Conservation (phyloP, 2,113 vertebrate species). For the Amblyornis subalaris region DNA sequence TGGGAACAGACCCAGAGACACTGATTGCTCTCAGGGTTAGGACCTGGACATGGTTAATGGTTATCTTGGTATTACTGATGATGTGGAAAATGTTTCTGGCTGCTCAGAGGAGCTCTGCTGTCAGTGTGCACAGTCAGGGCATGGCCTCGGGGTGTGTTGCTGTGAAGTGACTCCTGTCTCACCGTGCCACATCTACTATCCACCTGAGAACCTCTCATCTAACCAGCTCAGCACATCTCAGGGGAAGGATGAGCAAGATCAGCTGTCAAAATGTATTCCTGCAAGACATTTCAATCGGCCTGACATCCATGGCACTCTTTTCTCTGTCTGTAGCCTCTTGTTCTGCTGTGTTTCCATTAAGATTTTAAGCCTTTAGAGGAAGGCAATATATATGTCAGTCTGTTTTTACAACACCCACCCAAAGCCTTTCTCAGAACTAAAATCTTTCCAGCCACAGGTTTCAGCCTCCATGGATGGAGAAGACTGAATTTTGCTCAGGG, state of each 20-base stretch:
- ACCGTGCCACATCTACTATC: background rate
- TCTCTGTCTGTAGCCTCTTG: background rate
- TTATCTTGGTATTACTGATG: background rate
- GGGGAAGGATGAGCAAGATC: conserved; percentile 6
- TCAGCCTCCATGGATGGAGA: background rate
- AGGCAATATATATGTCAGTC: background rate
- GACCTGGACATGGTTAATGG: background rate
- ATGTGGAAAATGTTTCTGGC: background rate
- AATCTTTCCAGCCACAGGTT: background rate
- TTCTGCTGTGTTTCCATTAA: background rate
- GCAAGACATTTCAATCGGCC: background rate
- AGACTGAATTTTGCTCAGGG: background rate
- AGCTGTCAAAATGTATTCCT: background rate
- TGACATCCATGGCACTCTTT: background rate
- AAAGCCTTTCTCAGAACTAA: background rate
- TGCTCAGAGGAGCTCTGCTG: background rate
- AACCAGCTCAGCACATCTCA: background rate
- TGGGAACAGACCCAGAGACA: background rate
- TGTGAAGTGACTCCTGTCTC: background rate
- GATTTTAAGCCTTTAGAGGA: background rate
- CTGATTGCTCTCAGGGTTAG: background rate
- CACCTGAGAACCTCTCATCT: background rate
- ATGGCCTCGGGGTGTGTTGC: background rate
- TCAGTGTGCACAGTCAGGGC: background rate
- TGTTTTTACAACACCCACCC: background rate